phyloP scores from a whole-genome alignment of 2,888 invertebrate genomes.

The Beris morrisii region DNA sequence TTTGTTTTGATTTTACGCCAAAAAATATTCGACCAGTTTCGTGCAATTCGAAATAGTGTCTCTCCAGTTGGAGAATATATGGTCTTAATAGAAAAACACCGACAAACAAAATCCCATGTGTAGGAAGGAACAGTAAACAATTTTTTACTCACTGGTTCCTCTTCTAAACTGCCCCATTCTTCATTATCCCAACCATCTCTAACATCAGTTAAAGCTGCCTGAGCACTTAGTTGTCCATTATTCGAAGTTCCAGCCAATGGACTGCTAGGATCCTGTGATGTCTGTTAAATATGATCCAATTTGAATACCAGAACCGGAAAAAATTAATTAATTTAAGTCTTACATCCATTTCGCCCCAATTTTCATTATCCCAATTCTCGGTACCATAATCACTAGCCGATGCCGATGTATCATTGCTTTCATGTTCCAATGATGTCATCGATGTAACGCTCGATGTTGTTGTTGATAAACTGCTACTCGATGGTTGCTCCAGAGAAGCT shows the following conservation, averaged over 20 bases:
- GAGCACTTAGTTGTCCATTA: constrained; percentile 58
- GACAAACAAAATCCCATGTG: too few species aligned
- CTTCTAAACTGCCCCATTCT: constrained; percentile 84
- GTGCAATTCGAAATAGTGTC: too few species aligned
- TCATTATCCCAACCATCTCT: constrained; percentile 82
- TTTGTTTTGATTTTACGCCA: too few species aligned
- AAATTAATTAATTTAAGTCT: constrained; percentile 50
- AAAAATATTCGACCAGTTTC: too few species aligned
- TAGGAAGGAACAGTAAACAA: too few species aligned
- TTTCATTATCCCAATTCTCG: constrained; percentile 84
- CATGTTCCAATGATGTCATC: constrained; percentile 84
- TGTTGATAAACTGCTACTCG: constrained; percentile 86
- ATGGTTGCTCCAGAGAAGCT: constrained; percentile 84
- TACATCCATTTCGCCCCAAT: constrained; percentile 90
- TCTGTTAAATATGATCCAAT: constrained; percentile 43
- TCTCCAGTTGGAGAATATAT: too few species aligned
- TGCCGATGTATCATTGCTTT: constrained; percentile 72
- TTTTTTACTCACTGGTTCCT: constrained; percentile 67
- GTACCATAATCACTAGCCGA: constrained; percentile 85
- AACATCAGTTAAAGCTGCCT: constrained; percentile 61
- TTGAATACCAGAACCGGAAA: constrained; percentile 3
- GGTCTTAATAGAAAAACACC: too few species aligned
- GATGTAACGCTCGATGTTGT: constrained; percentile 87
- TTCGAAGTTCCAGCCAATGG: constrained; percentile 52
- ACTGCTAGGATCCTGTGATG: constrained; percentile 58